phyloP scores from a whole-genome alignment of 2,888 invertebrate genomes.

The Thecocarcelia acutangulata region DNA sequence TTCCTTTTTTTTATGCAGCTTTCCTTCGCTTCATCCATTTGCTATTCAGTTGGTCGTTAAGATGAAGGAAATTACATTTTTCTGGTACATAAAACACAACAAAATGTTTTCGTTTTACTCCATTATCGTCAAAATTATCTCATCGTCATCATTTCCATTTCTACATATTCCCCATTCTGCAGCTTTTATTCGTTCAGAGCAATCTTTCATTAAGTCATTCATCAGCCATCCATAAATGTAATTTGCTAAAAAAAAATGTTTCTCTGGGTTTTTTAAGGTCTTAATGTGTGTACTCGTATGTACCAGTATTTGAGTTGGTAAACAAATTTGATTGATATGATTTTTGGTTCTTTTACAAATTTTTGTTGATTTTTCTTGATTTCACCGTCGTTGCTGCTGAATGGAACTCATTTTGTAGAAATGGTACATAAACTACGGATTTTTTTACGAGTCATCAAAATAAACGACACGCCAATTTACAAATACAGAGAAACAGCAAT shows the following conservation, averaged over 20 bases:
- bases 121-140: conserved; percentile 49
- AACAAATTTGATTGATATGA: conserved; percentile 30
- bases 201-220: conserved; percentile 10
- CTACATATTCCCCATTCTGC: neutral
- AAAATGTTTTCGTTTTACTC: conserved; percentile 66
- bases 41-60: conserved; percentile 50
- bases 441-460: conserved; percentile 74
- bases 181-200: neutral
- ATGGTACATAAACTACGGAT: conserved; percentile 63
- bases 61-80: conserved; percentile 77
- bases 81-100: conserved; percentile 76
- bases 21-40: conserved; percentile 6
- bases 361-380: conserved; percentile 62
- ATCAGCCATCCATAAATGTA: conserved; percentile 39
- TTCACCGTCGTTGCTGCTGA: conserved; percentile 1
- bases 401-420: conserved; percentile 45
- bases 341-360: conserved; percentile 73
- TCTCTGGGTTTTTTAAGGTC: conserved; percentile 22
- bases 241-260: conserved; percentile 38
- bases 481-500: conserved; percentile 71
- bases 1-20: neutral
- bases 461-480: conserved; percentile 23
- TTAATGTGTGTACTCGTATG: conserved; percentile 41
- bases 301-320: conserved; percentile 47
- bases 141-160: conserved; percentile 29